Evolutionary conservation across 1,140 invertebrate genomes (phyloP).

Genomic region (Bilobella aurantiaca): DNA sequence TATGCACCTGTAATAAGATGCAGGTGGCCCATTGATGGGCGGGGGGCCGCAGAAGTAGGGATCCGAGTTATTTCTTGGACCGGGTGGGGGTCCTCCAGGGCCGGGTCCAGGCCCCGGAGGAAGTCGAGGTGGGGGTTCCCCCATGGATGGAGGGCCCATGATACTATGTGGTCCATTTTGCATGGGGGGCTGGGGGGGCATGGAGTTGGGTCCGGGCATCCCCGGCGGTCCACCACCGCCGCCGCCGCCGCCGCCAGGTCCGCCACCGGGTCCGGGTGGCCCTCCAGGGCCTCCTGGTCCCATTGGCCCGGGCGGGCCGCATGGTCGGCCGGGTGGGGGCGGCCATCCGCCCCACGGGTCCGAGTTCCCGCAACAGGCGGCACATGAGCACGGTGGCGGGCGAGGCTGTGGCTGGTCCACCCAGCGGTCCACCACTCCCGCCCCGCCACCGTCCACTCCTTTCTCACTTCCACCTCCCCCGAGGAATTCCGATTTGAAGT

Average conservation of each 20-base stretch:
- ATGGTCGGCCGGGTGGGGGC: constrained; percentile 22
- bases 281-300: constrained; percentile 34
- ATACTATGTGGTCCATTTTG: constrained; percentile 33
- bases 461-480: constrained; percentile 31
- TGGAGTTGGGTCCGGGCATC: constrained; percentile 21
- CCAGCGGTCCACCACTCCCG: constrained; percentile 33
- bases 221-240: constrained; percentile 33
- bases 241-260: too few relatives aligned
- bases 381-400: constrained; percentile 32
- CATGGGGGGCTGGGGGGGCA: constrained; percentile 25
- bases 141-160: constrained; percentile 32
- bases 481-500: constrained; percentile 33
- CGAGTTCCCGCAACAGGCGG: constrained; percentile 29
- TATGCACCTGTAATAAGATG: constrained; percentile 31
- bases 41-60: constrained; percentile 38
- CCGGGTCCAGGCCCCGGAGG: too few relatives aligned
- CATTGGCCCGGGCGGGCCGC: constrained; percentile 29
- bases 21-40: constrained; percentile 29
- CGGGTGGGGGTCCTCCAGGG: too few relatives aligned
- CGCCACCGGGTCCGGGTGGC: too few relatives aligned
- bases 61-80: constrained; percentile 37
- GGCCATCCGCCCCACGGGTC: constrained; percentile 30
- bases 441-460: constrained; percentile 32
- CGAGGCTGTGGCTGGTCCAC: constrained; percentile 29
- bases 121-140: constrained; percentile 32